phyloP scores from a whole-genome alignment of 2,797 vertebrate genomes.

The Chelidonichthys spinosus region DNA sequence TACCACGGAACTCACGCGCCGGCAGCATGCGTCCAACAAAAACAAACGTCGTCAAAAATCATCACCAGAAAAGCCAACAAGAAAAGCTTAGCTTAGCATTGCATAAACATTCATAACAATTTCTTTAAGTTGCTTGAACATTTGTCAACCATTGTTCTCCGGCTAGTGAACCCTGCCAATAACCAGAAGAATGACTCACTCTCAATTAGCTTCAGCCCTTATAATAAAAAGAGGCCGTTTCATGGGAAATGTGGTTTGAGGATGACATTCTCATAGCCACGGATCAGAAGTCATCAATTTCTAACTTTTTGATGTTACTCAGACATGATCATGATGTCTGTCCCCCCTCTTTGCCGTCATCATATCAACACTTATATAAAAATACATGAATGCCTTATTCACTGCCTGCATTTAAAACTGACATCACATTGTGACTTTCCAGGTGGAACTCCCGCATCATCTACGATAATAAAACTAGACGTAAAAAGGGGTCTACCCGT shows the following conservation, averaged over 20 bases:
- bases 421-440: slow-evolving; percentile 36
- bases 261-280: not conserved
- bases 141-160: not conserved
- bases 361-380: not conserved
- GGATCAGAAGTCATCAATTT: slow-evolving; percentile 8
- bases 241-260: slow-evolving; percentile 9
- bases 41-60: not conserved
- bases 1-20: slow-evolving; percentile 33
- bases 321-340: slow-evolving; percentile 16
- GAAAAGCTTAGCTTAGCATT: not conserved
- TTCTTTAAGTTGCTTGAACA: not conserved
- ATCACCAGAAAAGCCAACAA: not conserved
- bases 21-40: slow-evolving; percentile 26
- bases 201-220: not conserved
- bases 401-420: not conserved
- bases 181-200: not conserved
- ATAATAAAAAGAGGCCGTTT: not conserved
- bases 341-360: not conserved
- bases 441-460: slow-evolving; percentile 76
- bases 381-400: not conserved
- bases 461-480: slow-evolving; percentile 58
- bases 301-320: slow-evolving; percentile 9
- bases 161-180: not conserved
- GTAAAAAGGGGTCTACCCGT: slow-evolving; percentile 4
- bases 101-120: not conserved